Percentiles rank a stretch among this genome's conserved stretches.
Conservation (phyloP, 1,140 invertebrate species). For the Heterodera schachtii region DNA sequence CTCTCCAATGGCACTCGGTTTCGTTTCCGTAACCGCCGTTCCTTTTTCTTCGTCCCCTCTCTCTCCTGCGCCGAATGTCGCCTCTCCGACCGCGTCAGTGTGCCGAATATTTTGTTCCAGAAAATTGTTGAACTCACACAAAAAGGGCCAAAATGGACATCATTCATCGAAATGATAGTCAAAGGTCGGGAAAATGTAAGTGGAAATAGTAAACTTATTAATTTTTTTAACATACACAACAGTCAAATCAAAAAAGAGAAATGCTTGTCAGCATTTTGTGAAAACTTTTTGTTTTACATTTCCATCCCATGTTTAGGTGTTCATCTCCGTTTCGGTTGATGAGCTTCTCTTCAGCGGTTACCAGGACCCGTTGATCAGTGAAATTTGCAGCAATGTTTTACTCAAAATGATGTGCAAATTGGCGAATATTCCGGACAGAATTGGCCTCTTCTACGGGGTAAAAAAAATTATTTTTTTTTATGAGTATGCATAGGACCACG, state of each 20-base stretch:
- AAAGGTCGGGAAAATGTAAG: slow-evolving; percentile 12
- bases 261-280: no score
- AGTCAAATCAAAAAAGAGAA: no score
- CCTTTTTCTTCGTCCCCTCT: slow-evolving; percentile 48
- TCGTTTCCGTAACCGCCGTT: slow-evolving; percentile 53
- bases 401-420: slow-evolving; percentile 46
- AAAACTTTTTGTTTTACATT: no score
- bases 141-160: slow-evolving; percentile 12
- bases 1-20: slow-evolving; percentile 51
- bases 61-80: slow-evolving; percentile 51
- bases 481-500: background rate
- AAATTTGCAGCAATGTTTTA: slow-evolving; percentile 43
- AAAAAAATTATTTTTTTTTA: slow-evolving; percentile 14
- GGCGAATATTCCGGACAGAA: slow-evolving; percentile 50
- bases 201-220: no score
- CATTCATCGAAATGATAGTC: slow-evolving; percentile 45
- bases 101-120: slow-evolving; percentile 62
- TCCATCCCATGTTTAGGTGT: slow-evolving; percentile 21
- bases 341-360: slow-evolving; percentile 62
- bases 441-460: slow-evolving; percentile 63
- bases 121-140: slow-evolving; percentile 7
- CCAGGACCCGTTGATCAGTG: slow-evolving; percentile 53
- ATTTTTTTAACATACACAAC: no score
- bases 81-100: slow-evolving; percentile 49
- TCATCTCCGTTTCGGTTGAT: slow-evolving; percentile 44